Conservation (phyloP, 2,797 vertebrate species). For the Amblyraja radiata region DNA sequence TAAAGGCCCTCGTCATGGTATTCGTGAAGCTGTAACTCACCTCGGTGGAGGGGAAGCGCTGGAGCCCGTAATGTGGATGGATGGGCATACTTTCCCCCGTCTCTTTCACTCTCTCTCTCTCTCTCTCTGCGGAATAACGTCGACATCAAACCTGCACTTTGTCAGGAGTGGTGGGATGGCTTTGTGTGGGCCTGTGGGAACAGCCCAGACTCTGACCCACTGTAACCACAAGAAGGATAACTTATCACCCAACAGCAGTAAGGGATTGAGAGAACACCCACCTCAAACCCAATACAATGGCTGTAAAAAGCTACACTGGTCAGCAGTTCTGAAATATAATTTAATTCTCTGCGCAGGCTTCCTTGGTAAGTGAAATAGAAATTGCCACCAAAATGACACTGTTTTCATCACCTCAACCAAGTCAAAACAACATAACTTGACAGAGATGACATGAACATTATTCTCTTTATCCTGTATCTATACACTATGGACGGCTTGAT, state of each 20-base stretch:
- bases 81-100: neutral
- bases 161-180: conserved; percentile 42
- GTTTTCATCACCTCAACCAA: too few relatives aligned
- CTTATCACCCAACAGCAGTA: conserved; percentile 35
- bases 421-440: neutral
- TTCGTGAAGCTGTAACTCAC: conserved; percentile 43
- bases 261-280: conserved; percentile 32
- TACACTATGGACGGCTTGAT: too few relatives aligned
- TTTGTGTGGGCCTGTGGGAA: conserved; percentile 41
- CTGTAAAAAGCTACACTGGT: neutral
- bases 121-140: conserved; percentile 32
- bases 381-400: neutral
- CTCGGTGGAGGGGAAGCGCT: conserved; percentile 38
- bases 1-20: conserved; percentile 45
- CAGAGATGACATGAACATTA: too few relatives aligned
- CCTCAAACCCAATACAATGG: neutral
- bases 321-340: neutral
- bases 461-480: too few relatives aligned
- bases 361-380: neutral
- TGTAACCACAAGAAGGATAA: conserved; percentile 41
- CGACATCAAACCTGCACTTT: conserved; percentile 44
- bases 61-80: conserved; percentile 41
- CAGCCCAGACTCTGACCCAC: conserved; percentile 38
- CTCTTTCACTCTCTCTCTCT: neutral
- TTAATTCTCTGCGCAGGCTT: neutral